A percentile compares a stretch with the other conserved stretches of the same genome.
Evolutionary conservation across 2,888 invertebrate species (phyloP).

Genomic region (Coremacera marginata): DNA sequence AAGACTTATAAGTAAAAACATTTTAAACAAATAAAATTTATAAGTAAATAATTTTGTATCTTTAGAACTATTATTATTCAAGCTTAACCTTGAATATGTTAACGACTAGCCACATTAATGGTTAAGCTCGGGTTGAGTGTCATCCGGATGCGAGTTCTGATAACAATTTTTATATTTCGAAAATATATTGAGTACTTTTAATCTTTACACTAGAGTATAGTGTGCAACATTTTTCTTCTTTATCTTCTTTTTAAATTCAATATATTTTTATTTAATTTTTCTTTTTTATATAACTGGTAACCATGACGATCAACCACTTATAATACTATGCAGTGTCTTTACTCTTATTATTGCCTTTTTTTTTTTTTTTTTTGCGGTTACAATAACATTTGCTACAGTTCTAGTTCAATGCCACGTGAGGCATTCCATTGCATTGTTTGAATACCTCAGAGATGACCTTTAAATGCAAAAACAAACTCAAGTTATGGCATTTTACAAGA

Average conservation of each 20-base stretch:
- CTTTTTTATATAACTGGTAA: background rate
- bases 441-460: constrained; percentile 41
- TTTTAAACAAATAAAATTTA: no score
- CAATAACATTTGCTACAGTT: constrained; percentile 13
- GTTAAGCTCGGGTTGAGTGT: background rate
- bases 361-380: background rate
- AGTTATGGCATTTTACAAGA: background rate
- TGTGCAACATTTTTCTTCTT: background rate
- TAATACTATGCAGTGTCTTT: background rate
- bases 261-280: background rate
- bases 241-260: background rate
- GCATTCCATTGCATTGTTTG: background rate
- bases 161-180: no score
- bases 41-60: no score
- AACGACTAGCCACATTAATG: background rate
- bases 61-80: no score
- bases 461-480: constrained; percentile 36
- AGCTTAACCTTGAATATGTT: no score
- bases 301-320: background rate
- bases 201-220: no score
- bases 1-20: no score
- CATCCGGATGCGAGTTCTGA: background rate
- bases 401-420: constrained; percentile 42
- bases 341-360: background rate
- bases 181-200: background rate